These are phyloP conservation scores for Cylloceria caligata DNA, from an alignment of 2,888 invertebrate genomes.

Conservation along the genomic window DNA sequence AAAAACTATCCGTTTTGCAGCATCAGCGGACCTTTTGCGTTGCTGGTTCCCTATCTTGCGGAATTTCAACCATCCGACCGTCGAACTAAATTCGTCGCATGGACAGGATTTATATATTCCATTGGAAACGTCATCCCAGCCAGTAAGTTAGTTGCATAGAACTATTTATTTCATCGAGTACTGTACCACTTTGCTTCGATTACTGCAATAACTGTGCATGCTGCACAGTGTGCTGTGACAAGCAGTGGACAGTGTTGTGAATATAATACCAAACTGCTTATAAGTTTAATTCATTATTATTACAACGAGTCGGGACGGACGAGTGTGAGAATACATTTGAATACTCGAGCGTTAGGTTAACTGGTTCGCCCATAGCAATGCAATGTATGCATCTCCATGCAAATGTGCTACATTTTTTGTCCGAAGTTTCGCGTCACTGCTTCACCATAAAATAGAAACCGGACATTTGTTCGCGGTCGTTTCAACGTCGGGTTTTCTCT, in stretches of 20 bases:
- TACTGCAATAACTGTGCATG: no score
- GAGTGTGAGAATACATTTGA: slow-evolving; percentile 37
- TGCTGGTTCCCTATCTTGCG: slow-evolving; percentile 89
- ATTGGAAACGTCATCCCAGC: slow-evolving; percentile 88
- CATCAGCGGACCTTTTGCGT: slow-evolving; percentile 90
- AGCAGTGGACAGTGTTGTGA: background rate
- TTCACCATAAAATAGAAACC: slow-evolving; percentile 10
- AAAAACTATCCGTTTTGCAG: no score
- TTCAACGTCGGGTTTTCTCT: background rate
- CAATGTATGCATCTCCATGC: slow-evolving; percentile 35
- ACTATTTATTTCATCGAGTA: background rate
- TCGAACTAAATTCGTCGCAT: slow-evolving; percentile 88
- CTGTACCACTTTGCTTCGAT: background rate
- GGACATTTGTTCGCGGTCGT: slow-evolving; percentile 1
- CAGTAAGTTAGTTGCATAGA: slow-evolving; percentile 74
- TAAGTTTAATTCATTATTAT: slow-evolving; percentile 48
- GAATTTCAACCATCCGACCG: slow-evolving; percentile 90
- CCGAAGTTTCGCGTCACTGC: slow-evolving; percentile 10
- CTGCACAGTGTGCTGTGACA: no score
- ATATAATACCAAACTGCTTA: slow-evolving; percentile 13
- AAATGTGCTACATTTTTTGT: slow-evolving; percentile 12
- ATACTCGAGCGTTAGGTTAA: slow-evolving; percentile 48
- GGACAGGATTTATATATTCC: slow-evolving; percentile 89
- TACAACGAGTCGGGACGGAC: background rate
- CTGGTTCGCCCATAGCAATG: slow-evolving; percentile 44